Evolutionary conservation across 2,113 vertebrate species (phyloP), one percentile per base, ranked within the genome.

Genomic region (Formicarius rufipectus): DNA sequence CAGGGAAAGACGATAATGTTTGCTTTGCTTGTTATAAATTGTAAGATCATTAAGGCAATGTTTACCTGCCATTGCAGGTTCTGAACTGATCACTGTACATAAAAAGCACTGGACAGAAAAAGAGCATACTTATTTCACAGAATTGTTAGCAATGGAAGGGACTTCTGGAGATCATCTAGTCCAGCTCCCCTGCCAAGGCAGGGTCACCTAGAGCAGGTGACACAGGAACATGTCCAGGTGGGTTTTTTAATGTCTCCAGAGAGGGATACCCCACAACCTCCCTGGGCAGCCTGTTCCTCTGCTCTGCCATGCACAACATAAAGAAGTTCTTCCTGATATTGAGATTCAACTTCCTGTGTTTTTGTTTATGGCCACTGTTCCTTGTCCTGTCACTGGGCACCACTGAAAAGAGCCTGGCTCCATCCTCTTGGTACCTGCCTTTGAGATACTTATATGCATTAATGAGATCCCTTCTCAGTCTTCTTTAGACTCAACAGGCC

Each of bases 21-120:
- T 98, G 84, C 90, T 97, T 95, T 93, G 59, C 89, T 97, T 94
- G 92, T 96, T 97, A 83, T 87, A 97, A 94, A 94, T 66, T 63
- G 77, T 73, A 75, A 79, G 91, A 89, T 97, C 96, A 96, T 98
- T 98, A 98, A 96, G 87, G 93, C 97, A 98, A 95, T 96, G 89
- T 96, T 98, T 97, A 76, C 55, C 96, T 96, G 53, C 66, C 27
- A 10, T 64, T 95, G 42, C 45, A 37, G 77, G 39, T 82, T 96
- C 79, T 96, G 82, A 92, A 79, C 27, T 73, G 90, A 25, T 92
- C 25, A 14, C n/a, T 71, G 23, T 18, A 9, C 21, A 25, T 50
- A 76, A 81, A 87, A 67, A 76, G 5, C 1, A 4, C 49, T n/a
- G 52, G 37, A 39, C 30, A 56, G 63, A 77, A 86, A 52, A 73